Conservation (phyloP, 2,113 vertebrate species). For the Notiomystis cincta region DNA sequence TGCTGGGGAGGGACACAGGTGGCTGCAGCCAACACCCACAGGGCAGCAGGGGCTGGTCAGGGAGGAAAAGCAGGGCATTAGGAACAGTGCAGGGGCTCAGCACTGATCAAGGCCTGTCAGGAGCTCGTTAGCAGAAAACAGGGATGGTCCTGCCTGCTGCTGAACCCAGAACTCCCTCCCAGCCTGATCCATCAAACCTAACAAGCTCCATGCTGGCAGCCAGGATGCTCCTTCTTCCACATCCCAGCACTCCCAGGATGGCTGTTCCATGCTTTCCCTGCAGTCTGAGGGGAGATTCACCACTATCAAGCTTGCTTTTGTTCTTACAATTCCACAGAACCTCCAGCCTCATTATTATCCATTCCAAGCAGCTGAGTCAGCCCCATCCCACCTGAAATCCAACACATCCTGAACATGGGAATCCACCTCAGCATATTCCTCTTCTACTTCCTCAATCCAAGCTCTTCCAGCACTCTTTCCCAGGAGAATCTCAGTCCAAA, state of each 20-base stretch:
- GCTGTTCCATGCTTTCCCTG: neutral
- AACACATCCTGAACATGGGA: neutral
- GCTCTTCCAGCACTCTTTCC: neutral
- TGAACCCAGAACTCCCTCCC: neutral
- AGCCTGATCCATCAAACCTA: fast-evolving
- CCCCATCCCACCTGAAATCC: neutral
- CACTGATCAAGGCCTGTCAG: neutral
- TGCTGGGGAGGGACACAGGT: neutral
- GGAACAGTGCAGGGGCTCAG: neutral
- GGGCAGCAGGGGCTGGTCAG: neutral
- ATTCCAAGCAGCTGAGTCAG: neutral
- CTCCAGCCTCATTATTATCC: neutral
- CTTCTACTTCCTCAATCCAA: neutral
- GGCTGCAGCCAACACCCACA: neutral
- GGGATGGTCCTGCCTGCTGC: neutral
- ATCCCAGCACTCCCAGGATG: neutral
- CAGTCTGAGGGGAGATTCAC: neutral
- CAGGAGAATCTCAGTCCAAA: neutral
- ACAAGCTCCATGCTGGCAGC: neutral
- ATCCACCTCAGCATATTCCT: neutral
- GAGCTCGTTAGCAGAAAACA: neutral
- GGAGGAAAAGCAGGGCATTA: neutral
- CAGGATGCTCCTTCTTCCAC: neutral
- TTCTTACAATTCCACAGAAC: neutral
- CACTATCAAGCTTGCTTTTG: fast-evolving